A percentile compares a stretch with the other conserved stretches of the same genome.
These are phyloP conservation scores for Fissipunctia ypsillon DNA, from an alignment of 2,888 invertebrate genomes.

Conservation along the genomic window DNA sequence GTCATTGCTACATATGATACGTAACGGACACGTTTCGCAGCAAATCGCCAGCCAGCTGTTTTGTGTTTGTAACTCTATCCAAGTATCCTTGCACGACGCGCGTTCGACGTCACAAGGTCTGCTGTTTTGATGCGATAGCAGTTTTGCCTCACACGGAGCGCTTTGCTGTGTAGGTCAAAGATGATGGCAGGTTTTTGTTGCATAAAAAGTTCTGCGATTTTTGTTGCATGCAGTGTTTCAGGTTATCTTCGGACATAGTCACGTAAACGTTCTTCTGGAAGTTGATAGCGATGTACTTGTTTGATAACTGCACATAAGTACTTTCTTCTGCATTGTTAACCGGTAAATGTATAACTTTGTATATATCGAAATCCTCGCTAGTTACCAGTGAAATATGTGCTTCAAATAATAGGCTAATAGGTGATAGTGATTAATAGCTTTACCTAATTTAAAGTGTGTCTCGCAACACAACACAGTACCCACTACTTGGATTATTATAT, in stretches of 20 bases:
- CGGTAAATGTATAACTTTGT: constrained; percentile 25
- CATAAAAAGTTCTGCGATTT: not conserved
- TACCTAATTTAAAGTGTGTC: not conserved
- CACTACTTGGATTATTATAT: not conserved
- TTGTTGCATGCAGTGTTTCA: constrained; percentile 34
- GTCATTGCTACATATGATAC: too few species aligned
- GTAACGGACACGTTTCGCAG: too few species aligned
- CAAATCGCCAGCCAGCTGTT: too few species aligned
- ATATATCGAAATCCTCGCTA: too few species aligned
- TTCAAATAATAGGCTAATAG: too few species aligned
- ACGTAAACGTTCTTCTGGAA: constrained; percentile 31
- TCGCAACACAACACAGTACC: not conserved
- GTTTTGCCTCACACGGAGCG: too few species aligned
- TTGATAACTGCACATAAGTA: not conserved
- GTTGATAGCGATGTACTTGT: constrained; percentile 41
- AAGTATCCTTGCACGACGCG: too few species aligned
- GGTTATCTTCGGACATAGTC: constrained; percentile 16
- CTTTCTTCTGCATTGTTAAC: not conserved
- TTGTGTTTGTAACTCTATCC: too few species aligned
- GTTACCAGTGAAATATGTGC: too few species aligned
- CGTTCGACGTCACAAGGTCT: too few species aligned
- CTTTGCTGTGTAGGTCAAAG: constrained; percentile 35
- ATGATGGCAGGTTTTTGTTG: constrained; percentile 29
- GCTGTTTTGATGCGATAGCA: too few species aligned
- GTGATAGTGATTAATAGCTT: not conserved